Base-by-base conservation (phyloP, 2,113 vertebrate genomes). In the Rhynchopsitta pachyrhyncha region DNA sequence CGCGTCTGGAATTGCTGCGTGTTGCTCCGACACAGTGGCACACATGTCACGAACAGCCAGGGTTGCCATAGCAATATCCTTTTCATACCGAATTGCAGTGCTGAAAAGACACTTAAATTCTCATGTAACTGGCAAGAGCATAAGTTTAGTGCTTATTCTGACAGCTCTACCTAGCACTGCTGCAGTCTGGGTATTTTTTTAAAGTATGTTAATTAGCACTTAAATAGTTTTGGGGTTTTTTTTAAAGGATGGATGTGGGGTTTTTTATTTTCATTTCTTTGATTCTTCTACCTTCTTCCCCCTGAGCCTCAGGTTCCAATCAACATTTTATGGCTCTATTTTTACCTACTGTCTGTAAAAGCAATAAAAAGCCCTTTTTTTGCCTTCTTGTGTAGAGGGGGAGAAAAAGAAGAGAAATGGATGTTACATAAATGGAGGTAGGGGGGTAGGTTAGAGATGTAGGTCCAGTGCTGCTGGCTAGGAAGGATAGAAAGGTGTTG, bases 131-230 rank as follows among this genome's bases (percentile, higher is more conserved):
- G 95, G 92, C 88, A 91, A 88, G 83, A 95, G 88, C 75, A 92
- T 82, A 93, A 96, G 92, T 97, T 95, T 96, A 91, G 94, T 88
- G 94, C 93, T 96, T 95, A 95, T 95, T 94, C 93, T 96, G 95
- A 96, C 94, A 97, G 95, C 93, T 97, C 94, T 92, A 92, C 86
- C 92, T 92, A 87, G 86, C 46, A 16, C 88, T 90, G 85, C 90
- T 96, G 94, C 94, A 95, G 93, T 77, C 94, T 94, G 94, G 75
- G 87, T 95, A 93, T 95, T 96, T 95, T 95, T 95, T 95, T 91
- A 73, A 95, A 93, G 49, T 95, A 95, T 95, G 96, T 95, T 97
- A 97, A 97, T 97, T 94, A 95, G 78, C 94, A 96, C 87, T 96
- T 95, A 95, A 95, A 96, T 94, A 94, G 35, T 11, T 19, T 18